These are phyloP conservation scores for Megalonaias nervosa DNA, from an alignment of 1,140 invertebrate genomes.

Conservation along the genomic window DNA sequence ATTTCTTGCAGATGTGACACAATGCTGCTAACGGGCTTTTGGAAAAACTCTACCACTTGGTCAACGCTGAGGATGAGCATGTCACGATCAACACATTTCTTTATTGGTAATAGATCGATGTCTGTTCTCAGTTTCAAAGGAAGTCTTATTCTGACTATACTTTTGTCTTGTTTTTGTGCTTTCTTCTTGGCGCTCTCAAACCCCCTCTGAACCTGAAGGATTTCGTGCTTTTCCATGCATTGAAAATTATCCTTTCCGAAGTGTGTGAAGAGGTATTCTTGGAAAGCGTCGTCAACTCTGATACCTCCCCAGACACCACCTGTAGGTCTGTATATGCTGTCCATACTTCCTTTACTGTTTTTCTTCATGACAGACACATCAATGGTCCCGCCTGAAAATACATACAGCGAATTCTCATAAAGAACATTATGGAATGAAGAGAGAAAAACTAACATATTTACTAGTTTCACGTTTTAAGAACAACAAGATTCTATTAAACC, in stretches of 20 bases:
- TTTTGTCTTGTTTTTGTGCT: constrained; percentile 10
- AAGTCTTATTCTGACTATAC: background rate
- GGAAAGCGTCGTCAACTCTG: constrained; percentile 17
- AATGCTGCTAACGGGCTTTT: background rate
- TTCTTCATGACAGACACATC: constrained; percentile 22
- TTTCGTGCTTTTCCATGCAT: constrained; percentile 7
- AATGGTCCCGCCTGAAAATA: constrained; percentile 12
- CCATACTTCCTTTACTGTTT: constrained; percentile 3
- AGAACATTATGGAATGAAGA: too few relatives aligned
- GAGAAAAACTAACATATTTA: too few relatives aligned
- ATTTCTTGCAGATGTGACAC: too few relatives aligned
- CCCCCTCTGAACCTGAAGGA: constrained; percentile 11
- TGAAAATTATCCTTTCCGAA: constrained; percentile 8
- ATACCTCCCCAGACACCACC: constrained; percentile 30
- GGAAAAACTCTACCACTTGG: background rate
- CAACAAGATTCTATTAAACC: too few relatives aligned
- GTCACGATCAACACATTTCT: constrained; percentile 5
- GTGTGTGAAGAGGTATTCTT: background rate
- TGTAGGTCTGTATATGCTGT: constrained; percentile 4
- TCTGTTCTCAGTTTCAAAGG: background rate
- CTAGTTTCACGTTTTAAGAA: too few relatives aligned
- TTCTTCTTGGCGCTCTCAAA: constrained; percentile 20
- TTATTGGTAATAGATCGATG: constrained; percentile 6
- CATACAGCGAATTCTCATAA: too few relatives aligned
- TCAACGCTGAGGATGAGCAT: background rate